Evolutionary conservation across 2,113 vertebrate species (phyloP).

Genomic region (Marmota flaviventris): DNA sequence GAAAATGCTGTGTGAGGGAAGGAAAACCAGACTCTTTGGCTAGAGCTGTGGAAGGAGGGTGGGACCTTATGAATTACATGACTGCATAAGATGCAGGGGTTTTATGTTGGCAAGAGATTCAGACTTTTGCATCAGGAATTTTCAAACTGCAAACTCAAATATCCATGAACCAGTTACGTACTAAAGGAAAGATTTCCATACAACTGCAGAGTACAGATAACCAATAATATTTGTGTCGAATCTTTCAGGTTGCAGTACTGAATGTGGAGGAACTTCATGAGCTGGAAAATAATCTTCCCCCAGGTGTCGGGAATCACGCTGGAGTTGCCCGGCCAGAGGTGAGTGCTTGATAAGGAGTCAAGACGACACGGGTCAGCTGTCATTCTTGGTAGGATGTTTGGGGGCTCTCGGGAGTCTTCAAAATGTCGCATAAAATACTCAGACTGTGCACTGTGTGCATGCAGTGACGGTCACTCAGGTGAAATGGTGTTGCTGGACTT

Average conservation of each 20-base stretch:
- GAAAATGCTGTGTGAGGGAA: constrained; percentile 67
- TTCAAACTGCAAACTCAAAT: constrained; percentile 51
- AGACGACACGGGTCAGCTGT: background rate
- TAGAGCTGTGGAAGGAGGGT: constrained; percentile 58
- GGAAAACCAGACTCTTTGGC: constrained; percentile 74
- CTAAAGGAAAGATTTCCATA: background rate
- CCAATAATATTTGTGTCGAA: background rate
- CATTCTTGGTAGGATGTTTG: background rate
- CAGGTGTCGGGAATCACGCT: background rate
- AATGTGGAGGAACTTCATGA: background rate
- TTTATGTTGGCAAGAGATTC: constrained; percentile 64
- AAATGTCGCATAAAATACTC: background rate
- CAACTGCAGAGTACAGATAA: background rate
- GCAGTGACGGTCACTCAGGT: background rate
- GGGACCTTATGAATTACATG: constrained; percentile 50
- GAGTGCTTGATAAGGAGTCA: background rate
- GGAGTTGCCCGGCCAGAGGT: background rate
- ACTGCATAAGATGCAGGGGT: constrained; percentile 56
- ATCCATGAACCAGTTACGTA: background rate
- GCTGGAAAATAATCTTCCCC: background rate
- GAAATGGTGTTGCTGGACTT: background rate
- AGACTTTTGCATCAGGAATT: constrained; percentile 39
- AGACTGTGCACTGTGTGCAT: background rate
- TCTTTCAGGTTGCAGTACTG: background rate
- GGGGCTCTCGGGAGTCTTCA: background rate